A percentile compares a stretch with the other conserved stretches of the same genome.
Conservation (phyloP, 2,113 vertebrate species). For the Elaphurus davidianus region DNA sequence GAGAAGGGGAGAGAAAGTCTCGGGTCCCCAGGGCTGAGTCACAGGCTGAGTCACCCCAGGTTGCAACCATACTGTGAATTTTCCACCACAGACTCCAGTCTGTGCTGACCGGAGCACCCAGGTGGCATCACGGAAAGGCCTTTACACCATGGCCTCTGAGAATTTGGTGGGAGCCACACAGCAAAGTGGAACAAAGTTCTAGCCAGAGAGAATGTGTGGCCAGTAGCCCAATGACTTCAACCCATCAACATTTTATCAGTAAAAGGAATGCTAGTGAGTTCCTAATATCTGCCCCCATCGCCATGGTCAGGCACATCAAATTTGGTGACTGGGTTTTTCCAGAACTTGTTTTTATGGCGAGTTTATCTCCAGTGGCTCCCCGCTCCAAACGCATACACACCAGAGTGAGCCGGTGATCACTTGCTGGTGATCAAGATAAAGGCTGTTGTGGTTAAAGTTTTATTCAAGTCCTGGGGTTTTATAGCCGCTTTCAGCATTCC, state of each 20-base stretch:
- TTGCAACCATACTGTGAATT: no score
- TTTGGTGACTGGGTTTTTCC: slow-evolving; percentile 17
- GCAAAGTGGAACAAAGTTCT: background rate
- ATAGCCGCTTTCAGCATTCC: background rate
- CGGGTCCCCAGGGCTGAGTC: background rate
- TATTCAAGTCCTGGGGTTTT: background rate
- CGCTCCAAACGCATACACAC: background rate
- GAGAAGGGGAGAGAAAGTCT: background rate
- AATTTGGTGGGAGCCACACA: background rate
- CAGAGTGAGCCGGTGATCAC: background rate
- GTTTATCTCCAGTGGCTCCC: background rate
- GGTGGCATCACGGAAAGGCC: background rate
- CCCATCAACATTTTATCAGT: no score
- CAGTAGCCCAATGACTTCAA: background rate
- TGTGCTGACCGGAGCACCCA: fast-evolving
- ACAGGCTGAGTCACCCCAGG: background rate
- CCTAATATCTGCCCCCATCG: background rate
- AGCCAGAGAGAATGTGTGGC: background rate
- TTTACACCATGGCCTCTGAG: background rate
- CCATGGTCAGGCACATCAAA: background rate
- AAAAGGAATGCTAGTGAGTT: fast-evolving
- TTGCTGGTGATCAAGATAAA: slow-evolving; percentile 69
- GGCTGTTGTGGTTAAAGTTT: slow-evolving; percentile 72
- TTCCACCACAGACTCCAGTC: background rate
- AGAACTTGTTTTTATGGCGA: background rate